phyloP scores from a whole-genome alignment of 2,888 invertebrate species.

The Liopterus haemorrhoidalis region DNA sequence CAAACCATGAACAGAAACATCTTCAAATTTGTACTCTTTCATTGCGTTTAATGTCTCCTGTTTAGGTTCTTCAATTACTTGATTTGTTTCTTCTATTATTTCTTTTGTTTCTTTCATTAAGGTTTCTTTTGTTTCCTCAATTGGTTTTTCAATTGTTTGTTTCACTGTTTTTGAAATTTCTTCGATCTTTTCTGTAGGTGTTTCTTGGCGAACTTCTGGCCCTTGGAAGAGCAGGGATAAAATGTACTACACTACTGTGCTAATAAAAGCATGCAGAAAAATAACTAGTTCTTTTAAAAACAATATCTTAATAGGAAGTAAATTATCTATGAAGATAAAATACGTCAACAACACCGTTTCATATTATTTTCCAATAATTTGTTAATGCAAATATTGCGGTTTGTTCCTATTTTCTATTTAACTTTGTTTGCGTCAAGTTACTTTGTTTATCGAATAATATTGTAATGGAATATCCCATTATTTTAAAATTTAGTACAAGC shows the following conservation, averaged over 20 bases:
- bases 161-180: too few relatives aligned
- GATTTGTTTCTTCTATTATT: constrained; percentile 2
- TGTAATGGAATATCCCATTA: too few relatives aligned
- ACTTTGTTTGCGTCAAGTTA: too few relatives aligned
- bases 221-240: constrained; percentile 22
- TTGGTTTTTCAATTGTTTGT: background rate
- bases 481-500: too few relatives aligned
- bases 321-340: background rate
- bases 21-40: constrained; percentile 16
- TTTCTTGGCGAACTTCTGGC: constrained; percentile 14
- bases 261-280: constrained; percentile 21
- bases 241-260: constrained; percentile 24
- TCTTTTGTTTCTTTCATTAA: background rate
- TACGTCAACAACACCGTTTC: background rate
- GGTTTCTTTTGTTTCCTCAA: constrained; percentile 1
- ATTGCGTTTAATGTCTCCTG: too few relatives aligned
- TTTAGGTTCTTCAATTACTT: background rate
- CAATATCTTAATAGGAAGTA: too few relatives aligned
- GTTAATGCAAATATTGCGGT: too few relatives aligned
- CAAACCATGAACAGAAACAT: constrained; percentile 39
- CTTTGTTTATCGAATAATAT: too few relatives aligned
- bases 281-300: too few relatives aligned
- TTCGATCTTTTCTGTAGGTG: constrained; percentile 8
- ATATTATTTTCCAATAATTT: background rate
- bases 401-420: too few relatives aligned